Percentiles rank a stretch among this genome's conserved stretches.
Evolutionary conservation across 2,797 vertebrate genomes (phyloP).

Genomic region (Catamblyrhynchus diadema): DNA sequence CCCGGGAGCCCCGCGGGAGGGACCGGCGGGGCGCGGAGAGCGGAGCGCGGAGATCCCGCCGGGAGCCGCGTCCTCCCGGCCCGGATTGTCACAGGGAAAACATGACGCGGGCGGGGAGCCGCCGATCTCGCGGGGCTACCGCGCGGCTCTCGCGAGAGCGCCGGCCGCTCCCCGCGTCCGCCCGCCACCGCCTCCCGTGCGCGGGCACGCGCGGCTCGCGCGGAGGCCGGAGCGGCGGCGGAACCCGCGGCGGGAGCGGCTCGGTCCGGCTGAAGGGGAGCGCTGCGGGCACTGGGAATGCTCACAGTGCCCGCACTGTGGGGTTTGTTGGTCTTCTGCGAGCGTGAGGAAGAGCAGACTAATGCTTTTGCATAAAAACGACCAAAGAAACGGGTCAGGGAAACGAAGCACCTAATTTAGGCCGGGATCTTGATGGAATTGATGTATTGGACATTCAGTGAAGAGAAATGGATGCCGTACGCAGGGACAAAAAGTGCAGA

Average conservation of each 20-base stretch:
- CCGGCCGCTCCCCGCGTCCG: not conserved
- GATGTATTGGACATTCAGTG: not conserved
- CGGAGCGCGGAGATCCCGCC: not conserved
- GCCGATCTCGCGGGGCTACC: not conserved
- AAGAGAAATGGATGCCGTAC: not conserved
- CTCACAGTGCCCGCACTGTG: rapidly evolving
- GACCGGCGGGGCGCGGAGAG: not conserved
- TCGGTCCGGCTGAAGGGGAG: rapidly evolving
- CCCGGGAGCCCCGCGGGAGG: not conserved
- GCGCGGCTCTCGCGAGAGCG: conserved; percentile 20
- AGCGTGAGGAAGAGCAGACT: rapidly evolving
- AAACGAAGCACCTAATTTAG: not conserved
- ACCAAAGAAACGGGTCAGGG: not conserved
- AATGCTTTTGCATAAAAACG: not conserved
- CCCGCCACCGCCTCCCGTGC: not conserved
- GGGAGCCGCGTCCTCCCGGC: conserved; percentile 34
- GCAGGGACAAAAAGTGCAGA: not conserved
- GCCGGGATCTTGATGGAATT: not conserved
- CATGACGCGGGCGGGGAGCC: conserved; percentile 37
- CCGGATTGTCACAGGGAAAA: conserved; percentile 73
- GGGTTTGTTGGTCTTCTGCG: rapidly evolving
- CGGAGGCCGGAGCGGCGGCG: not conserved
- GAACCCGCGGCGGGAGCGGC: not conserved
- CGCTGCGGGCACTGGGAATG: rapidly evolving
- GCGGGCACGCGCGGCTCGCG: not conserved